Percentiles rank a stretch among this genome's conserved stretches.
These are phyloP conservation scores for Procambarus clarkii DNA, from an alignment of 1,140 invertebrate genomes.

Conservation along the genomic window DNA sequence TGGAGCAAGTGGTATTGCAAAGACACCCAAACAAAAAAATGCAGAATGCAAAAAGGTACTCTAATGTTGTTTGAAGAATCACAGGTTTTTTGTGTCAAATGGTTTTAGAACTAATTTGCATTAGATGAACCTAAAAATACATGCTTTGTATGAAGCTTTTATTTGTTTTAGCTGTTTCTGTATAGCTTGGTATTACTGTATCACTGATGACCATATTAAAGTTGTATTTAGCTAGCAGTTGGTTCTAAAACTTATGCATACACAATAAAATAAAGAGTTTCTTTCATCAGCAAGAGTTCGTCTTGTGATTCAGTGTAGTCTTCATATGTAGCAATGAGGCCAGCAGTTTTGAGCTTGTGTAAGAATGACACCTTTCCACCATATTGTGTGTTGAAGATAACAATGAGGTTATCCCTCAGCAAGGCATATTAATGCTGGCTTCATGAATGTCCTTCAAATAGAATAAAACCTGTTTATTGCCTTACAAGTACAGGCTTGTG, in stretches of 20 bases:
- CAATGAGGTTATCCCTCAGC: background rate
- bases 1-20: background rate
- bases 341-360: background rate
- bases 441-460: conserved; percentile 4
- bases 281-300: background rate
- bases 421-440: background rate
- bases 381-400: background rate
- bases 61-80: conserved; percentile 5
- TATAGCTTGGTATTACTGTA: background rate
- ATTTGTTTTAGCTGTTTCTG: conserved; percentile 1
- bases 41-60: background rate
- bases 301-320: background rate
- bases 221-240: background rate
- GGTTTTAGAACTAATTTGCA: background rate
- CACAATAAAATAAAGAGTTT: background rate
- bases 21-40: background rate
- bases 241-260: background rate
- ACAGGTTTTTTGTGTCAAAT: conserved; percentile 8
- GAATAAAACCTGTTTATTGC: conserved; percentile 36
- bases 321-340: background rate
- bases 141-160: background rate
- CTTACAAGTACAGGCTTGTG: conserved; percentile 49
- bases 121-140: conserved; percentile 4
- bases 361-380: background rate
- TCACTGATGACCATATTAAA: conserved; percentile 11